These are phyloP conservation scores for Latheticus oryzae DNA, from an alignment of 2,888 invertebrate species.

Conservation along the genomic window DNA sequence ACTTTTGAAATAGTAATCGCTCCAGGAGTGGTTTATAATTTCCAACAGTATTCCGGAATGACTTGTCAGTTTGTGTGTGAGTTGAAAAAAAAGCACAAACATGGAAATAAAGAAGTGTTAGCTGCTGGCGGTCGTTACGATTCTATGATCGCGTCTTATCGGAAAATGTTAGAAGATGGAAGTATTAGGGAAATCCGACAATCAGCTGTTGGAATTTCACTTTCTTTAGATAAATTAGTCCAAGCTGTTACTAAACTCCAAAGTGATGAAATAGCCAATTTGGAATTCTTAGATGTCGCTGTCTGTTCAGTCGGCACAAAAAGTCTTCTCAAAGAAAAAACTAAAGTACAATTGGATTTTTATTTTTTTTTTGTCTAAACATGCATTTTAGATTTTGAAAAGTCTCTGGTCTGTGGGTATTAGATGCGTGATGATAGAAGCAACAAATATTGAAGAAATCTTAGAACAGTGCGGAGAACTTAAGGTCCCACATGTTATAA, in stretches of 20 bases:
- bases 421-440: constrained; percentile 73
- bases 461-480: constrained; percentile 72
- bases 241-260: constrained; percentile 70
- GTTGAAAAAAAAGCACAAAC: constrained; percentile 68
- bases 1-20: constrained; percentile 73
- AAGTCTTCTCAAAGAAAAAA: constrained; percentile 70
- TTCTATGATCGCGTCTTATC: constrained; percentile 78
- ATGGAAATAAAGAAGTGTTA: constrained; percentile 74
- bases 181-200: constrained; percentile 61
- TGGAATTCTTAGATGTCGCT: constrained; percentile 70
- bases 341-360: too few species aligned
- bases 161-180: constrained; percentile 65
- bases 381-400: constrained; percentile 65
- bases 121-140: constrained; percentile 94
- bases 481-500: constrained; percentile 73
- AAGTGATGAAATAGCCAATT: constrained; percentile 63
- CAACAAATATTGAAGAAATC: constrained; percentile 73
- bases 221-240: constrained; percentile 84
- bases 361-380: neutral
- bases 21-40: constrained; percentile 72
- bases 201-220: constrained; percentile 84
- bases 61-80: constrained; percentile 76
- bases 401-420: constrained; percentile 81
- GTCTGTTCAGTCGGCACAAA: constrained; percentile 75
- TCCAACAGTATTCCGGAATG: constrained; percentile 75